A percentile compares a stretch with the other conserved stretches of the same genome.
phyloP scores from a whole-genome alignment of 2,797 vertebrate genomes.

The Enteromius radiatus region DNA sequence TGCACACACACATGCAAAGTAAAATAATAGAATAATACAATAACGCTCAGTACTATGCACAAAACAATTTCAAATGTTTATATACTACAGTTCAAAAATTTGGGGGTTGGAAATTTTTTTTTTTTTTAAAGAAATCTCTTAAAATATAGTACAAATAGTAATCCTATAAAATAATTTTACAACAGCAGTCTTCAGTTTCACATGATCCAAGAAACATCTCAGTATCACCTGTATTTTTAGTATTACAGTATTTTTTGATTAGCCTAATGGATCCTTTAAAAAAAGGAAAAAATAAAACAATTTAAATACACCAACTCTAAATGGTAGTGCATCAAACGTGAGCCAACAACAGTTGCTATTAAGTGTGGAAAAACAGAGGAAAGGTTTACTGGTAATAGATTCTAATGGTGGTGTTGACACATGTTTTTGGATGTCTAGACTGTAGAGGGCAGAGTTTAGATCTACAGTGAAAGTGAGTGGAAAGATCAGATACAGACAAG shows the following conservation, averaged over 20 bases:
- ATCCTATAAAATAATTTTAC: neutral
- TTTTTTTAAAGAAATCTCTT: neutral
- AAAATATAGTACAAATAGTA: neutral
- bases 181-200: neutral
- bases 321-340: neutral
- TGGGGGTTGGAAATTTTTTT: neutral
- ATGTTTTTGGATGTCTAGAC: neutral
- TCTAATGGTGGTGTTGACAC: neutral
- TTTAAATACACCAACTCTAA: neutral
- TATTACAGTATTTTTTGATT: neutral
- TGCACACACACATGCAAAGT: neutral
- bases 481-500: constrained; percentile 12
- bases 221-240: neutral
- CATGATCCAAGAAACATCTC: neutral
- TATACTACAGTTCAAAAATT: neutral
- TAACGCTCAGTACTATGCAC: neutral
- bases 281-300: too few relatives aligned
- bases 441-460: neutral
- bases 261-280: neutral
- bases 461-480: neutral
- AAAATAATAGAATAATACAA: neutral
- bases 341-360: neutral
- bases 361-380: neutral
- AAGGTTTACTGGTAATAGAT: too few relatives aligned
- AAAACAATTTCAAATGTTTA: neutral